These are phyloP conservation scores for Philotrypesis tridentata DNA, from an alignment of 1,140 invertebrate genomes.

Conservation along the genomic window DNA sequence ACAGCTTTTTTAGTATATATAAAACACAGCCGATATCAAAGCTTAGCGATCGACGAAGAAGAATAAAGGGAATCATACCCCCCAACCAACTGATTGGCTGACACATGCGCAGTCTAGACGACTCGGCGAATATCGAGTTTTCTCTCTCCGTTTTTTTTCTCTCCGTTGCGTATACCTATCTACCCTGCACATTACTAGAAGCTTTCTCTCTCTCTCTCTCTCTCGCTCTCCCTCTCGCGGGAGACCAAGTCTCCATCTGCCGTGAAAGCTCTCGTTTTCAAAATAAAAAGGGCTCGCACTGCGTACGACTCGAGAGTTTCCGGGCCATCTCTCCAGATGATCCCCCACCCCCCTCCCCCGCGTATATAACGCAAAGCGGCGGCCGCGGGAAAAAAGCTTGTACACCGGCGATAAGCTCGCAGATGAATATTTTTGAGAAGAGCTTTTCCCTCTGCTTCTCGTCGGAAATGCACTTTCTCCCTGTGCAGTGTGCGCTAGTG, in stretches of 20 bases:
- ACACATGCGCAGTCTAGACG: constrained; percentile 9
- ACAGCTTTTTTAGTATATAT: no score
- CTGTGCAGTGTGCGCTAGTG: no score
- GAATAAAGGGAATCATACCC: background rate
- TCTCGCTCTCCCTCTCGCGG: no score
- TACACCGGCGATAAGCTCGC: background rate
- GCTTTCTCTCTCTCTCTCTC: no score
- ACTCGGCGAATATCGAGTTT: constrained; percentile 18
- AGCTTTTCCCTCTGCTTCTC: background rate
- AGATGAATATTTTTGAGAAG: constrained; percentile 22
- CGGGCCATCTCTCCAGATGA: background rate
- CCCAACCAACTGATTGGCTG: background rate
- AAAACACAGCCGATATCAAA: background rate
- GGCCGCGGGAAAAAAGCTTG: background rate
- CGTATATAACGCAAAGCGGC: background rate
- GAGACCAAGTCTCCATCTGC: background rate
- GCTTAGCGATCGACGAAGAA: no score
- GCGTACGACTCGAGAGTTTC: background rate
- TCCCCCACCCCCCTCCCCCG: no score
- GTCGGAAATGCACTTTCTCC: background rate
- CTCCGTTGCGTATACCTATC: background rate
- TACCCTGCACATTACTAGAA: background rate
- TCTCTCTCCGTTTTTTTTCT: constrained; percentile 7
- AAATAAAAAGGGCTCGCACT: background rate
- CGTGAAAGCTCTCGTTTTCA: constrained; percentile 31